Conservation (phyloP, 2,113 vertebrate species). For the Madoqua kirkii region DNA sequence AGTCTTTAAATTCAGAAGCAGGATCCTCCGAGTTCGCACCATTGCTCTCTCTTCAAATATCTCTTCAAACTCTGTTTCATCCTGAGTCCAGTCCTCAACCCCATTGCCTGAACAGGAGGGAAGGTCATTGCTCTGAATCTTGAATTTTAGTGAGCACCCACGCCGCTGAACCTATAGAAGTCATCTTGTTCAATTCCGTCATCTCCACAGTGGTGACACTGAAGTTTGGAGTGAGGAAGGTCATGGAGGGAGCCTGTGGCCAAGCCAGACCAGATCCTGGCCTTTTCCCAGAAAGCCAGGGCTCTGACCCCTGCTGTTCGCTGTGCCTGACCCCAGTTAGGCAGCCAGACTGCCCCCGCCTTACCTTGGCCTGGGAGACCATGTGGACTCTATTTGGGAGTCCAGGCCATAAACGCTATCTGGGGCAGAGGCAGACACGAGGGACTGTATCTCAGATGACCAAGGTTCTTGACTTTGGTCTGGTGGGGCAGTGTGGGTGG, state of each 20-base stretch:
- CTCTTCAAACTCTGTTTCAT: not conserved
- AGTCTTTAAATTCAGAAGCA: not conserved
- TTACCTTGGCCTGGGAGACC: not conserved
- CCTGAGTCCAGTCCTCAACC: not conserved
- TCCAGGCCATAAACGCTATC: not conserved
- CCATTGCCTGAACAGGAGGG: not conserved
- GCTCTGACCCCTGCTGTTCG: not conserved
- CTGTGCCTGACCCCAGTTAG: not conserved
- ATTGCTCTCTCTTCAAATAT: not conserved
- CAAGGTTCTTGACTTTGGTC: not conserved
- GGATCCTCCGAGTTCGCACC: not conserved
- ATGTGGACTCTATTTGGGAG: not conserved
- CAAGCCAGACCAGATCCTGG: not conserved
- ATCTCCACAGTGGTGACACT: not conserved
- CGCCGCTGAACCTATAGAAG: not conserved
- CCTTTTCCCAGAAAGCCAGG: not conserved
- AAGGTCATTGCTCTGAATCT: not conserved
- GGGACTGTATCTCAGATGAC: not conserved
- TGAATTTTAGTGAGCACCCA: not conserved
- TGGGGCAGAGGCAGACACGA: not conserved
- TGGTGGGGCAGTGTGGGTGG: not conserved
- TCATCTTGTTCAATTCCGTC: not conserved
- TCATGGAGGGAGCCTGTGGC: not conserved
- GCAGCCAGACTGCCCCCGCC: not conserved
- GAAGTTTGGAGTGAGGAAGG: not conserved